Conservation (phyloP, 35 echinoderm and acorn worm genomes). For the Heliocidaris erythrogramma region DNA sequence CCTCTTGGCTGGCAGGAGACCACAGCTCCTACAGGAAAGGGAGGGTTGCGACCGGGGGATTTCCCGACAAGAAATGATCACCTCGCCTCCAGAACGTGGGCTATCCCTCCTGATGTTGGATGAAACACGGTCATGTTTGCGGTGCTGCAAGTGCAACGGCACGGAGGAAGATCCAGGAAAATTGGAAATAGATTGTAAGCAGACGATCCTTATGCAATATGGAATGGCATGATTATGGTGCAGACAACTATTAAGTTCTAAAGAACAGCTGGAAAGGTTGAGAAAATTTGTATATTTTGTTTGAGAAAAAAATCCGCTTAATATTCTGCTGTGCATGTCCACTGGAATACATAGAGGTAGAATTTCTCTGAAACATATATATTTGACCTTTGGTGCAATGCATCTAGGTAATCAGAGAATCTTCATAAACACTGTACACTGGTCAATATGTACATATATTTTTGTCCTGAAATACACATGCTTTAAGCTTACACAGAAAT, state of each 20-base stretch:
- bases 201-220: not conserved
- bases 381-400: too few relatives aligned
- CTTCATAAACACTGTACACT: too few relatives aligned
- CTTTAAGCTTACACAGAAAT: too few relatives aligned
- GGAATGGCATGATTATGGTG: not conserved
- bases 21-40: slow-evolving; percentile 60
- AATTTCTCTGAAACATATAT: too few relatives aligned
- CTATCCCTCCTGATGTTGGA: not conserved
- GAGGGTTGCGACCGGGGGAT: slow-evolving; percentile 45
- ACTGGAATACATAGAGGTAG: too few relatives aligned
- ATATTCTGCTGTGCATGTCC: too few relatives aligned
- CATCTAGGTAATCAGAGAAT: too few relatives aligned
- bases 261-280: too few relatives aligned
- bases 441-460: too few relatives aligned
- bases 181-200: not conserved
- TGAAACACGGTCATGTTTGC: not conserved
- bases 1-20: slow-evolving; percentile 69
- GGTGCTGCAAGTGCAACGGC: slow-evolving; percentile 33
- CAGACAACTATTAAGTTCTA: not conserved
- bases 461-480: too few relatives aligned
- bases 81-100: not conserved
- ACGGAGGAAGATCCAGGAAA: not conserved
- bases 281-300: too few relatives aligned
- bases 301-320: too few relatives aligned
- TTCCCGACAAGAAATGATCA: slow-evolving; percentile 58